Percentiles rank a stretch among this genome's conserved stretches.
Evolutionary conservation across 1,140 invertebrate species (phyloP).

Genomic region (Drosophila littoralis): DNA sequence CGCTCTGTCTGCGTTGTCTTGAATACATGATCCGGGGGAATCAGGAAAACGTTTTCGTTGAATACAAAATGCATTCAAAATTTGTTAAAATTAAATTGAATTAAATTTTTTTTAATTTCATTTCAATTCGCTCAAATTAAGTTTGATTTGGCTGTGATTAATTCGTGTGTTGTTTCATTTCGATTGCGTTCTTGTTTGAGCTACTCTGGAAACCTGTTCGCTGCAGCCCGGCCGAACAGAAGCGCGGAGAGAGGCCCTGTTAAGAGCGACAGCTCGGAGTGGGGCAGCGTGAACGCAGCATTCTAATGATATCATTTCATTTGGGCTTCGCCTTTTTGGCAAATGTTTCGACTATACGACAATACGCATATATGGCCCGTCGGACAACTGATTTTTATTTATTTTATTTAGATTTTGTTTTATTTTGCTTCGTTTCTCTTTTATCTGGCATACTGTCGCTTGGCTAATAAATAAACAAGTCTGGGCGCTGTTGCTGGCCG

Average conservation of each 20-base stretch:
- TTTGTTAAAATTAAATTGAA: neutral
- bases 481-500: slow-evolving; percentile 40
- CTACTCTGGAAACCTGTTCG: slow-evolving; percentile 58
- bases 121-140: neutral
- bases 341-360: slow-evolving; percentile 39
- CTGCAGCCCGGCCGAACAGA: slow-evolving; percentile 5
- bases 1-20: slow-evolving; percentile 42
- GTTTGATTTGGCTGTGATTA: slow-evolving; percentile 2
- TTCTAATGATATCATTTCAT: slow-evolving; percentile 68
- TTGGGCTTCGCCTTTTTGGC: slow-evolving; percentile 24
- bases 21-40: slow-evolving; percentile 4
- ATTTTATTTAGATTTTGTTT: slow-evolving; percentile 30
- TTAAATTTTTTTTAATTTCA: neutral
- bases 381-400: slow-evolving; percentile 53
- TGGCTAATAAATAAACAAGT: slow-evolving; percentile 74
- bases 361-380: slow-evolving; percentile 30
- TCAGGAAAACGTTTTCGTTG: neutral
- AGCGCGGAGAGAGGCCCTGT: slow-evolving; percentile 14
- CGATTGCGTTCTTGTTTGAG: slow-evolving; percentile 1
- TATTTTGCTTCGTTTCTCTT: slow-evolving; percentile 11
- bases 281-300: slow-evolving; percentile 32
- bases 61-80: neutral
- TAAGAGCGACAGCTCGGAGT: slow-evolving; percentile 58
- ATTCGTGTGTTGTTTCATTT: slow-evolving; percentile 18
- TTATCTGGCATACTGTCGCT: slow-evolving; percentile 43